phyloP scores from a whole-genome alignment of 2,113 vertebrate genomes.

The Crypturellus undulatus region DNA sequence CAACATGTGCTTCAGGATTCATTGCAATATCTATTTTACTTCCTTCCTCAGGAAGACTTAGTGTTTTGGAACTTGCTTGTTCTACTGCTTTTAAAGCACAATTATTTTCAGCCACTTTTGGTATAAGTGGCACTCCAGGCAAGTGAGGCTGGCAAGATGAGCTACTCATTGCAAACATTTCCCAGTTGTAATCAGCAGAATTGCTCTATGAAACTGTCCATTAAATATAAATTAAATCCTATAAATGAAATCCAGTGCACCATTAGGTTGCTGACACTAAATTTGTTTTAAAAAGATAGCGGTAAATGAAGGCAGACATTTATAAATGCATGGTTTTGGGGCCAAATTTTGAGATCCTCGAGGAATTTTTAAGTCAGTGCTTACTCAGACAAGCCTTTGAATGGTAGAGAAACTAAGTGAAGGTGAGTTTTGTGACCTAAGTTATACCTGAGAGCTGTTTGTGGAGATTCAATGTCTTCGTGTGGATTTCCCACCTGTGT shows the following conservation, averaged over 20 bases:
- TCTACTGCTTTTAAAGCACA: neutral
- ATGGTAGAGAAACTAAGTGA: neutral
- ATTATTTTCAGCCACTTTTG: constrained; percentile 40
- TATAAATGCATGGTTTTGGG: constrained; percentile 5
- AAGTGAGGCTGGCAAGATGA: constrained; percentile 18
- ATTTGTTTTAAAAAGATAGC: constrained; percentile 24
- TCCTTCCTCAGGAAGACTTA: neutral
- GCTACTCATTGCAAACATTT: constrained; percentile 37
- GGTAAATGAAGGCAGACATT: constrained; percentile 16
- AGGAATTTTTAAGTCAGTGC: neutral
- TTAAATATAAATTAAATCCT: constrained; percentile 66
- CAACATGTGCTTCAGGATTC: neutral
- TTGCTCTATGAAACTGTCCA: constrained; percentile 55
- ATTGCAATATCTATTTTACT: neutral
- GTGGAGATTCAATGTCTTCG: neutral
- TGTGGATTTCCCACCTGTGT: neutral
- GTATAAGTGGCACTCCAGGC: constrained; percentile 45
- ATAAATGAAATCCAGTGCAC: constrained; percentile 18
- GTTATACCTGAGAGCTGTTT: neutral
- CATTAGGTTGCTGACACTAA: constrained; percentile 34
- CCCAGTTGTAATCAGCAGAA: constrained; percentile 57
- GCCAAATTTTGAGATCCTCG: constrained; percentile 24
- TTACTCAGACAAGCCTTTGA: neutral
- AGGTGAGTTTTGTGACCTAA: neutral
- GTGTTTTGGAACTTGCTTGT: neutral